Percentiles rank a stretch among this genome's conserved stretches.
These are phyloP conservation scores for Leucoma salicis DNA, from an alignment of 2,888 invertebrate genomes.

Conservation along the genomic window DNA sequence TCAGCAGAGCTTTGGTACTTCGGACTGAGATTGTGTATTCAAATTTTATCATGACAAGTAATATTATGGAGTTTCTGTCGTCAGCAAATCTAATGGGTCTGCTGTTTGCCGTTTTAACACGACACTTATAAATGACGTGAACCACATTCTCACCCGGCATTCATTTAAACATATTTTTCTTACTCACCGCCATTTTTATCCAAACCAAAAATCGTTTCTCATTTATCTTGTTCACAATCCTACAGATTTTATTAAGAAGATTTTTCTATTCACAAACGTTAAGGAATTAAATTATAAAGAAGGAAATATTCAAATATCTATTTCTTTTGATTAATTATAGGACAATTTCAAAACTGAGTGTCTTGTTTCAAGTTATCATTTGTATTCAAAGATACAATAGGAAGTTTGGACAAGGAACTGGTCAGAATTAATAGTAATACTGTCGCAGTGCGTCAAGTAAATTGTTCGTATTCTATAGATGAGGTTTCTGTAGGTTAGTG, in stretches of 20 bases:
- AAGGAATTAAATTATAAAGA: constrained; percentile 56
- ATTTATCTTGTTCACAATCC: constrained; percentile 51
- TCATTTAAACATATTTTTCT: constrained; percentile 44
- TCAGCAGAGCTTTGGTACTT: no score
- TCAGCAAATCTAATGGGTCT: no score
- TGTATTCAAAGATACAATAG: constrained; percentile 31
- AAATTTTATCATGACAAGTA: no score
- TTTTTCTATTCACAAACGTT: constrained; percentile 60
- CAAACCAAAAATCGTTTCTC: constrained; percentile 44
- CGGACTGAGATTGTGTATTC: no score
- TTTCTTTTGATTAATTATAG: constrained; percentile 53
- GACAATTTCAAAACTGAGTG: constrained; percentile 42
- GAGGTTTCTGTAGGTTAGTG: no score
- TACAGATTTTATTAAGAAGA: constrained; percentile 57
- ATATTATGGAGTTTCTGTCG: no score
- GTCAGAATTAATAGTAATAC: no score
- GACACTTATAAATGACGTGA: constrained; percentile 39
- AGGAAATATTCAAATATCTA: constrained; percentile 34
- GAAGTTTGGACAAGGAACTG: no score
- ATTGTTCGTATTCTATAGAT: no score
- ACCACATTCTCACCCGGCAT: constrained; percentile 31
- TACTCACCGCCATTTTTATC: constrained; percentile 44
- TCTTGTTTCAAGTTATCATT: constrained; percentile 45
- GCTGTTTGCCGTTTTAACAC: constrained; percentile 23
- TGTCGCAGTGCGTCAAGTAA: no score